These are phyloP conservation scores for Limnodromus scolopaceus DNA, from an alignment of 2,797 vertebrate genomes.

Conservation along the genomic window DNA sequence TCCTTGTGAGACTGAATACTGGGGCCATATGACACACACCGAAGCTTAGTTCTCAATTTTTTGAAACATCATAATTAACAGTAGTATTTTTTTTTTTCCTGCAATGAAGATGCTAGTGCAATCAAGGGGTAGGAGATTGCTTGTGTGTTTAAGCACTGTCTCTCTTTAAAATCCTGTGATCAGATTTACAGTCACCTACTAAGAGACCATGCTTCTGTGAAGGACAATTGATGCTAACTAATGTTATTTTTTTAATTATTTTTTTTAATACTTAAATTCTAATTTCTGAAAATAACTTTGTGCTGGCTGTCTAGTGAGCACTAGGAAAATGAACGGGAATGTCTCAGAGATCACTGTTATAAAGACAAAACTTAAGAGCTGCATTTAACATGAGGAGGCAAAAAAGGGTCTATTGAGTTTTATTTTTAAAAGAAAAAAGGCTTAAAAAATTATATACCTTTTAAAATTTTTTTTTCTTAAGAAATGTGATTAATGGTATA, in stretches of 20 bases:
- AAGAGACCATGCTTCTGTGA: fast-evolving
- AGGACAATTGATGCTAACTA: not conserved
- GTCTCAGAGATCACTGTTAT: not conserved
- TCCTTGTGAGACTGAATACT: not conserved
- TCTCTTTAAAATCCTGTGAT: not conserved
- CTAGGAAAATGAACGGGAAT: not conserved
- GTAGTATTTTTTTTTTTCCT: not conserved
- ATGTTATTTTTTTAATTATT: not conserved
- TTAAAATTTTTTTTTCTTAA: not conserved
- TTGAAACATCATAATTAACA: not conserved
- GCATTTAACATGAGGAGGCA: fast-evolving
- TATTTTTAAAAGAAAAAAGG: not conserved
- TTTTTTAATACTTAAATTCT: not conserved
- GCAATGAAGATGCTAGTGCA: not conserved
- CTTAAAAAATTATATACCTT: not conserved
- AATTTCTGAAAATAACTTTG: not conserved
- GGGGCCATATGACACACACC: fast-evolving
- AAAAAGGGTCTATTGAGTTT: not conserved
- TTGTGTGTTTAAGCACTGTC: not conserved
- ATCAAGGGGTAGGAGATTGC: not conserved
- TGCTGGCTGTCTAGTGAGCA: not conserved
- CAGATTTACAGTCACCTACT: not conserved
- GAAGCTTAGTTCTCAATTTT: not conserved
- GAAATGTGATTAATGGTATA: not conserved
- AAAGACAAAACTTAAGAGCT: not conserved